A percentile compares a stretch with the other conserved stretches of the same genome.
phyloP scores from a whole-genome alignment of 2,797 vertebrate genomes.

The Rhinatrema bivittatum region DNA sequence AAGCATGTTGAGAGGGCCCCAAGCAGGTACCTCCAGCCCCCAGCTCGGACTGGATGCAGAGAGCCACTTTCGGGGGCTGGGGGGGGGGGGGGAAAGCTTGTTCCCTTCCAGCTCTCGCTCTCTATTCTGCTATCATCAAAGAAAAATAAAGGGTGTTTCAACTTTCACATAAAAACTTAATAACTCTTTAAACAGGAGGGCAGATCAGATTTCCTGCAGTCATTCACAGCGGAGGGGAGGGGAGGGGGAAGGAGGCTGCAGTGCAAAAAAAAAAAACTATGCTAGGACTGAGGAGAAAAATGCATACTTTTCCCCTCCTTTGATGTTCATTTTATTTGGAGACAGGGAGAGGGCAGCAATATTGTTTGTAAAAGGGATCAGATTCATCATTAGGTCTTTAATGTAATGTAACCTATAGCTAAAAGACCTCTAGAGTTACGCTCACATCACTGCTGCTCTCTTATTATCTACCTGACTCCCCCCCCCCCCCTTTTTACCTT shows the following conservation, averaged over 20 bases:
- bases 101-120: background rate
- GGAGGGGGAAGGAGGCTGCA: background rate
- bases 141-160: constrained; percentile 15
- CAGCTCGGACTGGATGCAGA: too few relatives aligned
- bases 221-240: constrained; percentile 12
- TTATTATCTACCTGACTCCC: too few relatives aligned
- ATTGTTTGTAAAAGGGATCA: constrained; percentile 5
- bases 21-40: too few relatives aligned
- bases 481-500: too few relatives aligned
- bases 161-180: constrained; percentile 24
- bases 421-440: constrained; percentile 8
- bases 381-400: constrained; percentile 6
- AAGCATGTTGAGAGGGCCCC: too few relatives aligned
- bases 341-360: background rate
- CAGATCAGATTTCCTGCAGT: constrained; percentile 12
- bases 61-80: too few relatives aligned
- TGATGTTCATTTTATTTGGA: constrained; percentile 4
- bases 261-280: constrained; percentile 12
- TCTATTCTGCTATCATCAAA: constrained; percentile 14
- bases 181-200: constrained; percentile 13
- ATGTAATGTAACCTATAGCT: constrained; percentile 16
- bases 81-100: too few relatives aligned
- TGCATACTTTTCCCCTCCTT: constrained; percentile 4
- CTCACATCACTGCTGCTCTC: too few relatives aligned
- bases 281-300: constrained; percentile 6